phyloP scores from a whole-genome alignment of 2,797 vertebrate species.

The Rachycentron canadum region DNA sequence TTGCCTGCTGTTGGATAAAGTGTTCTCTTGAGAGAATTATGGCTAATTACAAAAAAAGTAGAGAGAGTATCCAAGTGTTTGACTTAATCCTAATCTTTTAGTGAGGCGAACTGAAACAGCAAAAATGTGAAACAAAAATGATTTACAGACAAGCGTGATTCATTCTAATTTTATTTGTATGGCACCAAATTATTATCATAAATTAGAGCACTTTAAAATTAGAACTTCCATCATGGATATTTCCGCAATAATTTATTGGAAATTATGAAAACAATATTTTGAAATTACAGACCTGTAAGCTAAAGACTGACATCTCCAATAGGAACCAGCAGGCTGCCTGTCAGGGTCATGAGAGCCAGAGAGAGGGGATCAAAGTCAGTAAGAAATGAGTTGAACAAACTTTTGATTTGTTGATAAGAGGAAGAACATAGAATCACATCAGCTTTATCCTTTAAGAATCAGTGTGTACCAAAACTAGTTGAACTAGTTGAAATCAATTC shows the following conservation, averaged over 20 bases:
- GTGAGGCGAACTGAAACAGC: not conserved
- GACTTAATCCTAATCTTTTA: not conserved
- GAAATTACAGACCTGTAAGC: not conserved
- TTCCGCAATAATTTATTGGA: not conserved
- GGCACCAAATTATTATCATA: no score
- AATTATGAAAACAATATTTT: not conserved
- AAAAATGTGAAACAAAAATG: not conserved
- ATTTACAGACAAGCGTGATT: no score
- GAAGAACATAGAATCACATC: not conserved
- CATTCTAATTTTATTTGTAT: no score
- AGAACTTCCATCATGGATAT: no score
- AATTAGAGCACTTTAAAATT: not conserved
- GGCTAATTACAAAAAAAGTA: no score
- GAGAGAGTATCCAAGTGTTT: no score
- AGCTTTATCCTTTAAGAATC: not conserved
- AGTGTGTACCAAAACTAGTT: not conserved
- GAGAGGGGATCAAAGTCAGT: not conserved
- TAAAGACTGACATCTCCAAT: no score
- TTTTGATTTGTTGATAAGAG: not conserved
- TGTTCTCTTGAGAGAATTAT: no score
- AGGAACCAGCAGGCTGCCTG: not conserved
- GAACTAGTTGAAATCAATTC: slow-evolving; percentile 19
- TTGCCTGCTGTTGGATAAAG: not conserved
- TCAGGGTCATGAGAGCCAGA: not conserved
- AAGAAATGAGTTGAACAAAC: not conserved